Evolutionary conservation across 2,888 invertebrate genomes (phyloP).

Genomic region (Cephus runcator): DNA sequence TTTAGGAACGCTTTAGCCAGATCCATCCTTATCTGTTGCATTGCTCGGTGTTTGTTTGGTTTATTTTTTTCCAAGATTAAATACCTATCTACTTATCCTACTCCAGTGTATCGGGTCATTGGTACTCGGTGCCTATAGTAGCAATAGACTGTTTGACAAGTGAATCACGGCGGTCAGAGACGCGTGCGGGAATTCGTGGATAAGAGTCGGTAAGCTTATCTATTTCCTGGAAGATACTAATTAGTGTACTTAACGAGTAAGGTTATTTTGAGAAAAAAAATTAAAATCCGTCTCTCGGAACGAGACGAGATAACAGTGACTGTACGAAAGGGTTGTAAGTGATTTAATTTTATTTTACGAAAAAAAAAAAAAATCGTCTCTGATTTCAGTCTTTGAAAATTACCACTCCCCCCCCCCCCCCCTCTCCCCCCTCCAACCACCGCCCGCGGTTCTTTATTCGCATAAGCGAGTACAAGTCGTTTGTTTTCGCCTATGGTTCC

Average conservation of each 20-base stretch:
- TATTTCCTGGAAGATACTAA: neutral
- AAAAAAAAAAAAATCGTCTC: neutral
- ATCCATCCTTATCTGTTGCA: neutral
- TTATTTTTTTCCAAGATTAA: neutral
- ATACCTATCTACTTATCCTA: neutral
- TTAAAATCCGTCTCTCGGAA: neutral
- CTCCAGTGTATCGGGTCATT: neutral
- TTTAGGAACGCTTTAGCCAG: neutral
- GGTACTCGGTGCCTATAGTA: neutral
- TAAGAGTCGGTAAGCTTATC: neutral
- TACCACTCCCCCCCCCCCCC: conserved; percentile 21
- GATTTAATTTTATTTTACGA: conserved; percentile 10
- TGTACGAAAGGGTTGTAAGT: neutral
- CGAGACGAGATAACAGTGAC: neutral
- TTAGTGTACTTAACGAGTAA: neutral
- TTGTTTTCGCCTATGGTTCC: conserved; percentile 29
- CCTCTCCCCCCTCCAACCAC: conserved; percentile 17
- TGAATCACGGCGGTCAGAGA: neutral
- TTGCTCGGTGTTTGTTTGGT: neutral
- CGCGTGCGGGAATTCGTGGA: neutral
- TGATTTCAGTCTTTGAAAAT: conserved; percentile 22
- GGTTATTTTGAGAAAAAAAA: neutral
- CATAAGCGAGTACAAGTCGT: conserved; percentile 16
- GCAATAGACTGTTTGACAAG: neutral
- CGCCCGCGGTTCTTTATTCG: neutral